These are phyloP conservation scores for Cathartes aura DNA, from an alignment of 2,113 vertebrate genomes.

Conservation along the genomic window DNA sequence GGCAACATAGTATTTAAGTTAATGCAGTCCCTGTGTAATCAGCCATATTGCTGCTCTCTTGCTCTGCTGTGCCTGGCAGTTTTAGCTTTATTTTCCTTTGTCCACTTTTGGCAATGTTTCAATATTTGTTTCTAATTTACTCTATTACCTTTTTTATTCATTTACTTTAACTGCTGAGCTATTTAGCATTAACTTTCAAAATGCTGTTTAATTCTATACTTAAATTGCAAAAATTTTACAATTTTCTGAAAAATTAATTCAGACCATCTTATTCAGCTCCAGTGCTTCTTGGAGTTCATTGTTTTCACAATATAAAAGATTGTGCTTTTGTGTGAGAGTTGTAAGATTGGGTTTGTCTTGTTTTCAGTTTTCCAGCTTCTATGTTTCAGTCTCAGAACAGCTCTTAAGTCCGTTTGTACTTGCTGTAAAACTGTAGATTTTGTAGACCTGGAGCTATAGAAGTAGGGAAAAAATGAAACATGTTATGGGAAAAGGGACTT, in stretches of 20 bases:
- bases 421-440: conserved; percentile 6
- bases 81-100: not conserved
- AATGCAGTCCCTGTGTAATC: not conserved
- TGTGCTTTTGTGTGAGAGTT: not conserved
- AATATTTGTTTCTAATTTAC: not conserved
- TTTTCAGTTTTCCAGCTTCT: not conserved
- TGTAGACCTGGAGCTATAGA: not conserved
- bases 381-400: not conserved
- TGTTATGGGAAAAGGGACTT: conserved; percentile 5
- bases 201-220: not conserved
- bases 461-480: not conserved
- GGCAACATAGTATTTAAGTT: not conserved
- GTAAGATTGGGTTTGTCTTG: not conserved
- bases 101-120: not conserved
- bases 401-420: conserved; percentile 23
- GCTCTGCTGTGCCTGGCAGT: not conserved
- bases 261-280: not conserved
- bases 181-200: not conserved
- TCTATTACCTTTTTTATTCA: not conserved
- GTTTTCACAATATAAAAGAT: not conserved
- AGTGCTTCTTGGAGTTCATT: not conserved
- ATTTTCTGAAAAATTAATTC: not conserved
- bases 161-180: not conserved
- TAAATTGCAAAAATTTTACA: not conserved
- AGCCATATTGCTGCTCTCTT: not conserved